phyloP scores from a whole-genome alignment of 1,140 invertebrate species.

The Ceratina calcarata region DNA sequence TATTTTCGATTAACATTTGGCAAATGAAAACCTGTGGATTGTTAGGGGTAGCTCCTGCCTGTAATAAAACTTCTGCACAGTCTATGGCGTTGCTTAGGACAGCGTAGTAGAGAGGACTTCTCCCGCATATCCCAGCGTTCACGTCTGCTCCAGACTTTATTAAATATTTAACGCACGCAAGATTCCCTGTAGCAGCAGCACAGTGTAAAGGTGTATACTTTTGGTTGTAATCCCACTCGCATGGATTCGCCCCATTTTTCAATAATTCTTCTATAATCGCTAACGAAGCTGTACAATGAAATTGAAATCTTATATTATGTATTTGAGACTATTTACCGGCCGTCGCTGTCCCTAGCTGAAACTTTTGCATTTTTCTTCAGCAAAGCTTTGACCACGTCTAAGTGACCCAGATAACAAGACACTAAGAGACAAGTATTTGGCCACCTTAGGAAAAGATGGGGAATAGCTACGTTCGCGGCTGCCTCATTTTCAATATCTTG shows the following conservation, averaged over 20 bases:
- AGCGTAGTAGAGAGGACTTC: constrained; percentile 86
- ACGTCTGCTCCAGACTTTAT: constrained; percentile 85
- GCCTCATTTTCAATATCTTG: constrained; percentile 65
- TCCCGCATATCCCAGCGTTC: constrained; percentile 86
- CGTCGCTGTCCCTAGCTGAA: constrained; percentile 70
- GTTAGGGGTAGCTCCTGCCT: constrained; percentile 87
- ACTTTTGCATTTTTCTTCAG: constrained; percentile 67
- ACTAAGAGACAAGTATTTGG: constrained; percentile 76
- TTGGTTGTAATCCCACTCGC: constrained; percentile 84
- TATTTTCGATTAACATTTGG: background rate
- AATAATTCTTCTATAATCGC: constrained; percentile 85
- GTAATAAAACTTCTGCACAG: constrained; percentile 85
- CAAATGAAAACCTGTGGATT: constrained; percentile 84
- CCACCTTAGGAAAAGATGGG: constrained; percentile 69
- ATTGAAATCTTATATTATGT: background rate
- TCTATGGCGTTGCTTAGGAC: constrained; percentile 85
- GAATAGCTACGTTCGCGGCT: constrained; percentile 48
- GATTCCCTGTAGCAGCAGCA: constrained; percentile 85
- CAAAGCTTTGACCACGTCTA: constrained; percentile 69
- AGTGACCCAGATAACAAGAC: constrained; percentile 71
- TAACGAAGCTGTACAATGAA: constrained; percentile 81
- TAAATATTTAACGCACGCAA: constrained; percentile 82
- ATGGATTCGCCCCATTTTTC: constrained; percentile 83
- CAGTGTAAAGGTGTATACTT: constrained; percentile 89
- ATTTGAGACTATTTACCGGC: constrained; percentile 68